Base-by-base conservation (phyloP, 2,797 vertebrate species). In the Lophius americanus region DNA sequence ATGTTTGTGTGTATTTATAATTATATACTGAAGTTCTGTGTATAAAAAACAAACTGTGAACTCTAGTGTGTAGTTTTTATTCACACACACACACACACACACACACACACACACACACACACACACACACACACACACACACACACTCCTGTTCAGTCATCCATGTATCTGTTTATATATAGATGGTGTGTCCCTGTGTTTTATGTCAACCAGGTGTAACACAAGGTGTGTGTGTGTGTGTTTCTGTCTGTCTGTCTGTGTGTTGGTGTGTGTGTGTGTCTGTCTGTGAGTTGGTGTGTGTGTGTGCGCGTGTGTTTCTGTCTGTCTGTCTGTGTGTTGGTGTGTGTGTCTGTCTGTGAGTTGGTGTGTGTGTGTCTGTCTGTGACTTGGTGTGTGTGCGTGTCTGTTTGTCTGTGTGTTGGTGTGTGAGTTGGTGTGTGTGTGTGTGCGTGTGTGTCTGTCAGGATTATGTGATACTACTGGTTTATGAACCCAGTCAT, bases 121-220 rank as follows among this genome's bases (percentile, higher is more conserved):
- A 49, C n/a, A n/a, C n/a, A n/a, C n/a, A n/a, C 51, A 48, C 46
- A 63, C 54, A 53, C 53, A 50, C 70, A 43, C 68, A 61, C 47
- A 49, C 54, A 55, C 49, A 65, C 11, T 12, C 14, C 13, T 50
- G 51, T 43, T 54, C 68, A 42, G 32, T 39, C 32, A 42, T 51
- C 51, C 64, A 41, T 46, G 36, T 12, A 8, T 65, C 2, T 4
- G 47, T 60, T 54, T 5, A 62, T 13, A 5, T 23, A 23, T 23
- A 23, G 23, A 23, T 23, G 44, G 9, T 46, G 44, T 46, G 44
- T 46, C 2, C 13, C 2, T 46, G 6, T 46, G 23, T 12, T 7
- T 33, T 12, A 12, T 46, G 7, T 14, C 23, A 23, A 23, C 23
- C 23, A 23, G 23, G 47, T 36, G 51, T 43, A 4, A n/a, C 9